Evolutionary conservation across 1,140 invertebrate species (phyloP).

Genomic region (Yoshiicerus persimilis): DNA sequence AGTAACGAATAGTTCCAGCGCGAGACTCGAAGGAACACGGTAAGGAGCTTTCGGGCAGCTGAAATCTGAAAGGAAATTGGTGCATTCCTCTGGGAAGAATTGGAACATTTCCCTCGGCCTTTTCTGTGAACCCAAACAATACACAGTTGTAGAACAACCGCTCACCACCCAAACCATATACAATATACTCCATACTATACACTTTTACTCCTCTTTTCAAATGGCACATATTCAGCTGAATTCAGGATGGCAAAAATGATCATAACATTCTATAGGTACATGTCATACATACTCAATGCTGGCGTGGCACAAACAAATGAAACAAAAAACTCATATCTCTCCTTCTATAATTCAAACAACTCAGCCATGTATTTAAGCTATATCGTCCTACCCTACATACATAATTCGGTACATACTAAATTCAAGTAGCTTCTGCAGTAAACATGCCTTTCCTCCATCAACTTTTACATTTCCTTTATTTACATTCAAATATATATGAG

Average conservation of each 20-base stretch:
- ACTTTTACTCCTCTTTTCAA: not conserved
- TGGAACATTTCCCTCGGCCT: constrained; percentile 67
- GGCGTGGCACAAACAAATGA: not conserved
- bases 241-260: not conserved
- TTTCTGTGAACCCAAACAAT: constrained; percentile 57
- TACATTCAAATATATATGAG: not conserved
- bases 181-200: not conserved
- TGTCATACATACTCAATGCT: not conserved
- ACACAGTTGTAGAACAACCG: not conserved
- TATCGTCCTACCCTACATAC: not conserved
- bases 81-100: constrained; percentile 74
- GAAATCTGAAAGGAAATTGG: constrained; percentile 75
- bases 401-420: not conserved
- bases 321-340: not conserved
- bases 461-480: not conserved
- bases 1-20: constrained; percentile 75
- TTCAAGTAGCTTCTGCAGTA: not conserved
- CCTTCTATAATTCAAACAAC: too few relatives aligned
- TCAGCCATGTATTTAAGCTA: not conserved
- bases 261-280: not conserved
- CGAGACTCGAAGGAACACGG: constrained; percentile 81
- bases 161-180: not conserved
- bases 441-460: not conserved
- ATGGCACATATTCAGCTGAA: not conserved
- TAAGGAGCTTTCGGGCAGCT: constrained; percentile 73